These are phyloP conservation scores for Noctua janthe DNA, from an alignment of 2,888 invertebrate genomes.

Conservation along the genomic window DNA sequence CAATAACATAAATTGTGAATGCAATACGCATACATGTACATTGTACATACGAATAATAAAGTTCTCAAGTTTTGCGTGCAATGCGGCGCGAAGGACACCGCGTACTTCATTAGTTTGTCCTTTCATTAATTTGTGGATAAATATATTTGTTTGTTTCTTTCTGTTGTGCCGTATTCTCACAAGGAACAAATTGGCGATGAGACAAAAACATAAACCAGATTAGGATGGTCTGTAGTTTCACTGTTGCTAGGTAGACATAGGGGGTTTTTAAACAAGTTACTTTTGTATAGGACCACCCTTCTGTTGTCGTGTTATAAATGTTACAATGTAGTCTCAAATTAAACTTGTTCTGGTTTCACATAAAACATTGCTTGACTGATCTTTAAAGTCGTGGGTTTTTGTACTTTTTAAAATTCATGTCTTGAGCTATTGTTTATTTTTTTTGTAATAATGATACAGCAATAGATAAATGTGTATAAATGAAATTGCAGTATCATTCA, in stretches of 20 bases:
- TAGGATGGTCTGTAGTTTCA: neutral
- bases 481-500: too few relatives aligned
- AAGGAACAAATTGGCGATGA: neutral
- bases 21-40: conserved; percentile 23
- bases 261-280: neutral
- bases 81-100: conserved; percentile 54
- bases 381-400: neutral
- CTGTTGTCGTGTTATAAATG: conserved; percentile 4
- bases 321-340: neutral
- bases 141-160: conserved; percentile 30
- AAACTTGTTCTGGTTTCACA: neutral
- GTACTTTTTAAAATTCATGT: neutral
- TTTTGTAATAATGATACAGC: neutral
- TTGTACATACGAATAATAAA: conserved; percentile 48
- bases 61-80: conserved; percentile 54
- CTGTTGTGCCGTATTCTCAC: neutral
- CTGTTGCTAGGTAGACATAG: conserved; percentile 7
- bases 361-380: conserved; percentile 4
- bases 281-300: neutral
- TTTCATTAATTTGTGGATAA: conserved; percentile 42
- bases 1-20: conserved; percentile 39
- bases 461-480: too few relatives aligned
- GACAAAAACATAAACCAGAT: conserved; percentile 6
- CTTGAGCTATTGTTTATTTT: neutral
- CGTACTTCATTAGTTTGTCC: conserved; percentile 43